These are phyloP conservation scores for Drosophila pegasa DNA, from an alignment of 2,888 invertebrate species.

Conservation along the genomic window DNA sequence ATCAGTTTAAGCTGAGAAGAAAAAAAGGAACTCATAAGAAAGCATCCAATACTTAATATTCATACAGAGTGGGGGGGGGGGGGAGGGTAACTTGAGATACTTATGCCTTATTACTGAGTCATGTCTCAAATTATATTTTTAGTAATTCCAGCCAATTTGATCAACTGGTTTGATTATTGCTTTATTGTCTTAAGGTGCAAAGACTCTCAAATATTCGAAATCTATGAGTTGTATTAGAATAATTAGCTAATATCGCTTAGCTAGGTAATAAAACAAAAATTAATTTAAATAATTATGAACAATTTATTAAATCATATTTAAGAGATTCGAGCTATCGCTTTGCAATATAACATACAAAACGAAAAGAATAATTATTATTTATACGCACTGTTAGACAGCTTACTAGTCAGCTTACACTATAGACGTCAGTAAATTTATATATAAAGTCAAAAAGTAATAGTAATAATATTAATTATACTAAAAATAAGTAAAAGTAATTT, in stretches of 20 bases:
- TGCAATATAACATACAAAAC: too few relatives aligned
- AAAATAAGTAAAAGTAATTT: not conserved
- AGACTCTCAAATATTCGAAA: too few relatives aligned
- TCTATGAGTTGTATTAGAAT: not conserved
- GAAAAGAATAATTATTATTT: not conserved
- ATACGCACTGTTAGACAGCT: constrained; percentile 6
- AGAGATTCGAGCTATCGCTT: too few relatives aligned
- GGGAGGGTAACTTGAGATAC: not conserved
- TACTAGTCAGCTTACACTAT: not conserved
- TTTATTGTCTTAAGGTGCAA: too few relatives aligned
- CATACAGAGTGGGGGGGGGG: too few relatives aligned
- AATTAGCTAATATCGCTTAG: too few relatives aligned
- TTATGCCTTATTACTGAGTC: not conserved
- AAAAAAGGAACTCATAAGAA: too few relatives aligned
- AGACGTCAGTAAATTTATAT: not conserved
- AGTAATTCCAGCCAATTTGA: not conserved
- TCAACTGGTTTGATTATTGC: not conserved
- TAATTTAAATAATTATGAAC: not conserved
- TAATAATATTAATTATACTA: not conserved
- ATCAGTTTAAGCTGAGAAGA: not conserved
- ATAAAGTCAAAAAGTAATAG: not conserved
- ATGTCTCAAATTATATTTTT: not conserved
- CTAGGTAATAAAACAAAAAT: too few relatives aligned
- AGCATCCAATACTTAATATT: too few relatives aligned
- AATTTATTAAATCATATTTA: too few relatives aligned